phyloP scores from a whole-genome alignment of 1,140 invertebrate genomes.

The Druon quercuslanigerum region DNA sequence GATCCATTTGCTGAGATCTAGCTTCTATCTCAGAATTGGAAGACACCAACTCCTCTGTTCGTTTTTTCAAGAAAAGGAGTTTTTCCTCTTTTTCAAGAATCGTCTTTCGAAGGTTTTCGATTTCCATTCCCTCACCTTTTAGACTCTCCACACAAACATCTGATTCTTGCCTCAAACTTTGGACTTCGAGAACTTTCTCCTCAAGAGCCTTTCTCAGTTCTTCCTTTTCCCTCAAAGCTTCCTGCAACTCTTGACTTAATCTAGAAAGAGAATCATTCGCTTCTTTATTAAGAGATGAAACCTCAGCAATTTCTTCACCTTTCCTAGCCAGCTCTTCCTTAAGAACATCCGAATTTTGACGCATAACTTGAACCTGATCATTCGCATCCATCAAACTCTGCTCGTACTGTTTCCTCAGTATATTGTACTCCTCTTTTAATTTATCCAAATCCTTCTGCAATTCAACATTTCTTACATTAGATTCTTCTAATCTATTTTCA shows the following conservation, averaged over 20 bases:
- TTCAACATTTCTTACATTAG: constrained; percentile 49
- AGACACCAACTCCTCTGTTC: constrained; percentile 37
- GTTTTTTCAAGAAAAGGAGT: constrained; percentile 23
- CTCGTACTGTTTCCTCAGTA: constrained; percentile 60
- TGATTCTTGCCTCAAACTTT: constrained; percentile 70
- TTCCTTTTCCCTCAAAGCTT: constrained; percentile 62
- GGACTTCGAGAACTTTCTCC: constrained; percentile 66
- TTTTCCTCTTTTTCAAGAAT: constrained; percentile 67
- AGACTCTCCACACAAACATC: constrained; percentile 64
- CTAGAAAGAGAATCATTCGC: constrained; percentile 44
- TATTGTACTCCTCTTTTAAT: constrained; percentile 58
- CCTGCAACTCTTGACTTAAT: constrained; percentile 69
- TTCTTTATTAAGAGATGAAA: constrained; percentile 30
- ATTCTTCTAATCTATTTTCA: constrained; percentile 48
- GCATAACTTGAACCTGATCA: constrained; percentile 58
- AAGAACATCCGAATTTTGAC: constrained; percentile 55
- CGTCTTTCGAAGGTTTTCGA: constrained; percentile 66
- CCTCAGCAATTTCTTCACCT: constrained; percentile 23
- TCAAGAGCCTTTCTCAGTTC: constrained; percentile 58
- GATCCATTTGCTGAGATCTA: constrained; percentile 34
- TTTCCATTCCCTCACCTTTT: constrained; percentile 59
- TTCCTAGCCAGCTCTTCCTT: constrained; percentile 54
- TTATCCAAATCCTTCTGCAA: constrained; percentile 54
- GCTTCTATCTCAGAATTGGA: constrained; percentile 23
- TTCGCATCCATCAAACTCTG: constrained; percentile 62